Evolutionary conservation across 2,113 vertebrate species (phyloP), one percentile per base, ranked within the genome.

Genomic region (Poeciliopsis occidentalis): DNA sequence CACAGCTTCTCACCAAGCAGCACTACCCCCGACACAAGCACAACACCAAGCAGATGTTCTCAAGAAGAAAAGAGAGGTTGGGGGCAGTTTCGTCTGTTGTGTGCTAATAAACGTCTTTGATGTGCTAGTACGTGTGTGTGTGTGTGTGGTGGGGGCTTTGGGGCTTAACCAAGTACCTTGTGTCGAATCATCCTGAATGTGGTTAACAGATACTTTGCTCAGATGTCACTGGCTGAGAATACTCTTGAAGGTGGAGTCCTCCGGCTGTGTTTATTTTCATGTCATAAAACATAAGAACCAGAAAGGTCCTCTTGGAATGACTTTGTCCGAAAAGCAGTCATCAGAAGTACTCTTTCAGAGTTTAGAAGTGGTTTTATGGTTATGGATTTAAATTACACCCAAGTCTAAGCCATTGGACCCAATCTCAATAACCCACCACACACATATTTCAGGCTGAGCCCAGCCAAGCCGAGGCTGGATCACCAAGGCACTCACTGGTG

Each of bases 81-180:
- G 71, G 32, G 63, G 12, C 70, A 65, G 54, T 47, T 83, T 72
- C 73, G 41, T 15, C 29, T 61, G 65, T 81, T 87, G 67, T 87
- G 70, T 84, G 85, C 75, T 85, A 90, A 84, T 57, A 71, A 87
- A 77, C 57, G 60, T 26, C 78, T 83, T 76, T 85, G 69, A 75
- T 66, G 75, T 3, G 8, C 8, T 8, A 0, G 22, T n/a, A 22
- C n/a, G 51, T 57, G 51, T 54, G 51, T 19, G 39, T 1, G 13
- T 5, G 13, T 29, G n/a, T 27, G 27, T 39, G 39, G 39, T 1
- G 63, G 65, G 80, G 74, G 69, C 75, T 51, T 73, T 63, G 34
- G 60, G 68, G 71, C 4, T 47, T 17, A 4, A 47, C 44, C 13
- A 4, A 5, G 44, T 47, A 47, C 13, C 44, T 47, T 47, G 22